Conservation (phyloP, 30 jellyfish, hydroid and myxozoan genomes). For the Cassiopea andromeda region DNA sequence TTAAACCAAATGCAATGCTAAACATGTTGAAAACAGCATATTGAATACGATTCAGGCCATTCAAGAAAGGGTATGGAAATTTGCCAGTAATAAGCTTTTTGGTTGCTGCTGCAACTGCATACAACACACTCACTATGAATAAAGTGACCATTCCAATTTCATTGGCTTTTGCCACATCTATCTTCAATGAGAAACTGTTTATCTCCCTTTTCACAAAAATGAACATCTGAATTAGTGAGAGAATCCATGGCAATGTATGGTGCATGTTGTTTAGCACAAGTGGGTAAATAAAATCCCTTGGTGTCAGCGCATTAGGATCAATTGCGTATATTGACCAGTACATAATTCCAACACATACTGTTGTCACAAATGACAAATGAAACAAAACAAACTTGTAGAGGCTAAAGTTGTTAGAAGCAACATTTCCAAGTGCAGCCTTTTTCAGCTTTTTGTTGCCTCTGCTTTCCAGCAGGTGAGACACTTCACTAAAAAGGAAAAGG, state of each 20-base stretch:
- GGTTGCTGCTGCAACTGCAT: background rate
- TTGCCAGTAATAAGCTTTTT: slow-evolving; percentile 29
- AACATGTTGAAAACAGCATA: slow-evolving; percentile 38
- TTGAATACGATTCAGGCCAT: slow-evolving; percentile 41
- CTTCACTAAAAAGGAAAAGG: background rate
- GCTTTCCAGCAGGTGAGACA: background rate
- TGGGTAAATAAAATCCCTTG: slow-evolving; percentile 64
- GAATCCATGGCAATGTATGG: slow-evolving; percentile 66
- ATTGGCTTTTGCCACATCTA: slow-evolving; percentile 54
- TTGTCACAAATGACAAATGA: slow-evolving; percentile 62
- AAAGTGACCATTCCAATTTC: slow-evolving; percentile 61
- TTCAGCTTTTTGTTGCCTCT: background rate
- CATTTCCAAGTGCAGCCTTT: background rate
- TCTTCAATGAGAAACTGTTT: slow-evolving; percentile 51
- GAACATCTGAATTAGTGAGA: slow-evolving; percentile 57
- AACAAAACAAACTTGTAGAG: slow-evolving; percentile 51
- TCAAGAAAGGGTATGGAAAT: slow-evolving; percentile 69
- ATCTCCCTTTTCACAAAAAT: slow-evolving; percentile 59
- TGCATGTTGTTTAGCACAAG: slow-evolving; percentile 58
- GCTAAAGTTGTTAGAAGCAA: background rate
- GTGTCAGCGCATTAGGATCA: slow-evolving; percentile 57
- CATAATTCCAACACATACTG: slow-evolving; percentile 44
- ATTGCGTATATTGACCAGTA: slow-evolving; percentile 51
- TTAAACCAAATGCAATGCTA: slow-evolving; percentile 33
- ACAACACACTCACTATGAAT: slow-evolving; percentile 22